Base-by-base conservation (phyloP, 2,113 vertebrate genomes). In the Reinhardtius hippoglossoides region DNA sequence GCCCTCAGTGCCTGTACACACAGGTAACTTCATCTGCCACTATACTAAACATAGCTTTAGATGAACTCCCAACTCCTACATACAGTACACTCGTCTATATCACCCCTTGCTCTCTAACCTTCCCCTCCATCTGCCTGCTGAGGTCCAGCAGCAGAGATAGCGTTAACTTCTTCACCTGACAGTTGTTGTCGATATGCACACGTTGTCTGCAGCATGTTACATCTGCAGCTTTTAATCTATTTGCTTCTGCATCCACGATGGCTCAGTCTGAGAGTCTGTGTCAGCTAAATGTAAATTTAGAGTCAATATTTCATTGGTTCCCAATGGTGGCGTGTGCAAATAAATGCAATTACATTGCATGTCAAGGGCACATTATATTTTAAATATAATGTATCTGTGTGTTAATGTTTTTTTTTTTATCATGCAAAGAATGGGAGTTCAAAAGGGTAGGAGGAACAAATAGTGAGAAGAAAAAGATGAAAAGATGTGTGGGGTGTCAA, bases 1-100 rank as follows among this genome's bases (percentile, higher is more conserved):
- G 71, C 92, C 88, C 15, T 91, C 76, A 5, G 90, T 92, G 35
- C 92, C 92, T 44, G 85, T 92, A 16, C 93, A 94, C 81, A 80
- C 95, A 94, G 96, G 96, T 96, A 94, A 80, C 16, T 67, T 67
- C 37, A 52, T 31, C 42, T 27, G 31, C 56, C 35, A 37, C 55
- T 15, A 27, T 3, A 58, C 42, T 18, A 10, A 9, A 75, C 50
- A 57, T 61, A 8, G 6, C 57, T 71, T 55, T 40, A n/a, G 42
- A 58, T 71, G 65, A 58, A 10, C 26, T 35, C 55, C 13, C 18
- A 61, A 52, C 46, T 73, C 18, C 3, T 3, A 20, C 10, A 24
- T 50, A 6, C 31, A 31, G 31, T 7, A 31, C 14, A 27, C 60
- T 74, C 67, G 26, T 16, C 14, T 46, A 48, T 26, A 18, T 35